A percentile compares a stretch with the other conserved stretches of the same genome.
Conservation (phyloP, 2,888 invertebrate species). For the Pherbina coryleti region DNA sequence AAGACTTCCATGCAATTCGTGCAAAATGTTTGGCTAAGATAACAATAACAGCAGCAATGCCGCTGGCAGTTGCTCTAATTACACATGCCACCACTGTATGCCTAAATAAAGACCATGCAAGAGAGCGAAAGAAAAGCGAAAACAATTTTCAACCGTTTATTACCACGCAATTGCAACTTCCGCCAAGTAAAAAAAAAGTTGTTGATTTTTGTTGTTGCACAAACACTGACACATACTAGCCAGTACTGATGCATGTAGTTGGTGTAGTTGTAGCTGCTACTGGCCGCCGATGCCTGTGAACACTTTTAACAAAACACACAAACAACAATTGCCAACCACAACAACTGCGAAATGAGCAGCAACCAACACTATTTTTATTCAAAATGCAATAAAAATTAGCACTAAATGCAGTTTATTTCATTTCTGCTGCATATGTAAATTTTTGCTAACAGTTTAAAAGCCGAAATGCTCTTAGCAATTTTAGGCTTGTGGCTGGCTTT, state of each 20-base stretch:
- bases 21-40: too few relatives aligned
- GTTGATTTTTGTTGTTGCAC: constrained; percentile 11
- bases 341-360: constrained; percentile 23
- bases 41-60: background rate
- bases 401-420: constrained; percentile 6
- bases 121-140: background rate
- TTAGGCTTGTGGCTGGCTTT: background rate
- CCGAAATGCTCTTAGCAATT: background rate
- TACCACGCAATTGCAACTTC: constrained; percentile 55
- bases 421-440: background rate
- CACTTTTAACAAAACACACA: constrained; percentile 30
- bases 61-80: background rate
- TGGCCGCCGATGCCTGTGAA: constrained; percentile 2
- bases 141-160: constrained; percentile 47
- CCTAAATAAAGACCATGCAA: background rate
- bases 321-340: constrained; percentile 11
- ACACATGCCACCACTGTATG: background rate
- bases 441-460: background rate
- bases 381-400: constrained; percentile 20
- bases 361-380: constrained; percentile 8
- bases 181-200: constrained; percentile 43
- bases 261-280: background rate
- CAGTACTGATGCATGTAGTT: background rate
- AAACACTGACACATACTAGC: background rate
- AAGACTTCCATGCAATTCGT: too few relatives aligned